A percentile compares a stretch with the other conserved stretches of the same genome.
Conservation (phyloP, 2,113 vertebrate genomes). For the Oriolus oriolus region DNA sequence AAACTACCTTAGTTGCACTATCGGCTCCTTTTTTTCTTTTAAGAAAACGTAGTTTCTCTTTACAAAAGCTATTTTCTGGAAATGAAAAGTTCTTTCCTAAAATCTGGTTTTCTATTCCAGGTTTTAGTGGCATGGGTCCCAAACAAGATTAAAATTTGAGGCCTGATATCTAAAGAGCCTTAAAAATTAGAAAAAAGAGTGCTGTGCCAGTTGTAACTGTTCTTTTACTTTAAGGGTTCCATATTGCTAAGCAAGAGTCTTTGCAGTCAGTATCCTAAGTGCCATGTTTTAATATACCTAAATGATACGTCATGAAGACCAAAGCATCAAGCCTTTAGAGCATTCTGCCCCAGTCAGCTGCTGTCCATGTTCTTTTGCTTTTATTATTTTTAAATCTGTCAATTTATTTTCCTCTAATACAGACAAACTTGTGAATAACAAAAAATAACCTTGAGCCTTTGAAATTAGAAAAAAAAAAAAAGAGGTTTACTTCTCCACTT, state of each 20-base stretch:
- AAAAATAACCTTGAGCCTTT: background rate
- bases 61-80: background rate
- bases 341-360: accelerated
- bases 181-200: background rate
- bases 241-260: background rate
- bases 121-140: background rate
- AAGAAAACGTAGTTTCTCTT: background rate
- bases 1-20: background rate
- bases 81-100: background rate
- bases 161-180: background rate
- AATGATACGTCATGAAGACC: background rate
- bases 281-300: background rate
- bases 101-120: background rate
- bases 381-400: background rate
- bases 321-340: background rate
- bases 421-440: background rate
- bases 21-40: background rate
- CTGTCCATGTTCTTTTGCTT: background rate
- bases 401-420: background rate
- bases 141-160: background rate
- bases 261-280: background rate
- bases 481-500: background rate
- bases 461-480: background rate
- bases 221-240: background rate
- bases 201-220: background rate